Evolutionary conservation across 2,888 invertebrate species (phyloP).

Genomic region (Lithophane leautieri): DNA sequence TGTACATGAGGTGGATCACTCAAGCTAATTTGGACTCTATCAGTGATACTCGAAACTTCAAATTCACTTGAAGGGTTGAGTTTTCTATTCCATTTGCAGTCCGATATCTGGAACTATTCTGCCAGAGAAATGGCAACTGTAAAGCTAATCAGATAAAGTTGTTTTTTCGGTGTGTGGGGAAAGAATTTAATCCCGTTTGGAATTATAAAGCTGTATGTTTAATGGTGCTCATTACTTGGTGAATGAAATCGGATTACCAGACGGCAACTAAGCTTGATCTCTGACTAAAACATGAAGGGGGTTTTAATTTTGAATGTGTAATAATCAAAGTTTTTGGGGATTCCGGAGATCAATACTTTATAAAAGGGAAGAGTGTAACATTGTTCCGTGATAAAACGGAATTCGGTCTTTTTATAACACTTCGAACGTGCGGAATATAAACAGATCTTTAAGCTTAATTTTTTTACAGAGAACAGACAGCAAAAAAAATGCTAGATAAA

Average conservation of each 20-base stretch:
- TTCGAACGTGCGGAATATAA: not conserved
- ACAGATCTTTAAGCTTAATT: not conserved
- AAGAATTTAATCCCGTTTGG: conserved; percentile 63
- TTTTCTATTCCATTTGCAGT: conserved; percentile 49
- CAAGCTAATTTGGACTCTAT: conserved; percentile 76
- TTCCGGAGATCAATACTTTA: conserved; percentile 54
- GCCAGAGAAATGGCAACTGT: conserved; percentile 26
- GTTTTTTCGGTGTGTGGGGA: conserved; percentile 23
- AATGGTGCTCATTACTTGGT: conserved; percentile 86
- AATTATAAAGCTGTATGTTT: conserved; percentile 72
- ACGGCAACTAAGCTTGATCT: conserved; percentile 82
- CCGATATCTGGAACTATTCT: conserved; percentile 38
- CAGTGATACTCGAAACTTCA: conserved; percentile 65
- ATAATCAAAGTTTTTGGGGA: conserved; percentile 65
- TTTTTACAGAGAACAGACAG: not conserved
- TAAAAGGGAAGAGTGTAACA: conserved; percentile 48
- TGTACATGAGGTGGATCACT: conserved; percentile 68
- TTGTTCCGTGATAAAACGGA: conserved; percentile 3
- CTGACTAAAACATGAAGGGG: conserved; percentile 78
- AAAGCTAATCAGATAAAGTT: conserved; percentile 31
- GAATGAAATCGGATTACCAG: conserved; percentile 86
- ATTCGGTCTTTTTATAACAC: not conserved
- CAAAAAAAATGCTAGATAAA: too few relatives aligned
- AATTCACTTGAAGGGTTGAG: conserved; percentile 66
- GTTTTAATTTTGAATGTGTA: conserved; percentile 78